Evolutionary conservation across 2,113 vertebrate species (phyloP).

Genomic region (Engraulis encrasicolus): DNA sequence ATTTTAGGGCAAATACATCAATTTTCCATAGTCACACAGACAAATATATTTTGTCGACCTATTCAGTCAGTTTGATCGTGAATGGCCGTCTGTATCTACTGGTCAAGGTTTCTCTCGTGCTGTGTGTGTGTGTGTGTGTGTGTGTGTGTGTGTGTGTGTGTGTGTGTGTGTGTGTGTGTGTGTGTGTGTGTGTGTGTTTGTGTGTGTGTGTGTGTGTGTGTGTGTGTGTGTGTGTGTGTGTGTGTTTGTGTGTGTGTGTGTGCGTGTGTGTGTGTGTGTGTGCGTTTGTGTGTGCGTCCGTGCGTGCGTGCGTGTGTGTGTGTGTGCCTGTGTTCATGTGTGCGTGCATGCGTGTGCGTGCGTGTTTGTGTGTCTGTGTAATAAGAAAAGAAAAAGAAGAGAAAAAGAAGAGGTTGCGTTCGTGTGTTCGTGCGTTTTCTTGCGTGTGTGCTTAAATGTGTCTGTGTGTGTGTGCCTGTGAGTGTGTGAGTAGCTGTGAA

Average conservation of each 20-base stretch:
- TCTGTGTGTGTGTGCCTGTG: constrained; percentile 7
- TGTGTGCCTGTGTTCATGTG: constrained; percentile 9
- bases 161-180: neutral
- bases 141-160: constrained; percentile 13
- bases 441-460: neutral
- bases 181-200: no score
- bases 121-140: neutral
- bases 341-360: constrained; percentile 30
- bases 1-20: neutral
- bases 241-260: constrained; percentile 30
- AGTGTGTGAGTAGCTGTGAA: constrained; percentile 30
- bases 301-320: neutral
- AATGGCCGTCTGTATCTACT: neutral
- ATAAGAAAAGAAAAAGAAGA: constrained; percentile 18
- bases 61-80: neutral
- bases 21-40: neutral
- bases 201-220: no score
- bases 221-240: no score
- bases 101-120: constrained; percentile 1
- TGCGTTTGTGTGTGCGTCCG: neutral
- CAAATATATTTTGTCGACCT: neutral
- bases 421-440: constrained; percentile 15
- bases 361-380: neutral
- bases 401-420: constrained; percentile 33
- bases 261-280: neutral